Evolutionary conservation across 2,797 vertebrate genomes (phyloP).

Genomic region (Tragelaphus eurycerus): DNA sequence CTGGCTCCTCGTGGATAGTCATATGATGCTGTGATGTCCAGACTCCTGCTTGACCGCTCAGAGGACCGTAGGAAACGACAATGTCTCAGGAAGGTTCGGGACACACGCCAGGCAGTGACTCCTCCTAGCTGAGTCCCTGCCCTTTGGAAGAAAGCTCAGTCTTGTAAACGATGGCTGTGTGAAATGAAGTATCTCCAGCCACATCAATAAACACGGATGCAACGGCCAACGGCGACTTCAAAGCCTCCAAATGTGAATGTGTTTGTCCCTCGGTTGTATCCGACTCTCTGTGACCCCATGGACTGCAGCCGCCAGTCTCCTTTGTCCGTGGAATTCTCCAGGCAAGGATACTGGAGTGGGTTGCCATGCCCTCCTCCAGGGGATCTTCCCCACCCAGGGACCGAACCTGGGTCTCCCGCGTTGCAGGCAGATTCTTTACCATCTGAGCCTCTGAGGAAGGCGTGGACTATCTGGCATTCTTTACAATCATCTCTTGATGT

Average conservation of each 20-base stretch:
- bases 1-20: not conserved
- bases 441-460: not conserved
- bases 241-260: not conserved
- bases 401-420: rapidly evolving
- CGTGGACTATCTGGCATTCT: not conserved
- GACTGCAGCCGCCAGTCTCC: no score
- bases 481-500: not conserved
- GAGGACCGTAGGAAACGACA: not conserved
- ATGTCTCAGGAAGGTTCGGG: not conserved
- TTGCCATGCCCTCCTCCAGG: not conserved
- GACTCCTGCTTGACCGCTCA: not conserved
- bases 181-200: not conserved
- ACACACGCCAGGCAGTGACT: rapidly evolving
- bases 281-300: not conserved
- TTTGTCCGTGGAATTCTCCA: not conserved
- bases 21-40: not conserved
- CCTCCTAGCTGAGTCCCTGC: not conserved
- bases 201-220: not conserved
- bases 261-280: rapidly evolving
- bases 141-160: not conserved
- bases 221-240: rapidly evolving
- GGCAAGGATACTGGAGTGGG: rapidly evolving
- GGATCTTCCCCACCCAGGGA: not conserved
- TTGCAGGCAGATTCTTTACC: not conserved
- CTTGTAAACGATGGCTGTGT: not conserved